phyloP scores from a whole-genome alignment of 2,888 invertebrate genomes.

The Siphonodentalium dalli region DNA sequence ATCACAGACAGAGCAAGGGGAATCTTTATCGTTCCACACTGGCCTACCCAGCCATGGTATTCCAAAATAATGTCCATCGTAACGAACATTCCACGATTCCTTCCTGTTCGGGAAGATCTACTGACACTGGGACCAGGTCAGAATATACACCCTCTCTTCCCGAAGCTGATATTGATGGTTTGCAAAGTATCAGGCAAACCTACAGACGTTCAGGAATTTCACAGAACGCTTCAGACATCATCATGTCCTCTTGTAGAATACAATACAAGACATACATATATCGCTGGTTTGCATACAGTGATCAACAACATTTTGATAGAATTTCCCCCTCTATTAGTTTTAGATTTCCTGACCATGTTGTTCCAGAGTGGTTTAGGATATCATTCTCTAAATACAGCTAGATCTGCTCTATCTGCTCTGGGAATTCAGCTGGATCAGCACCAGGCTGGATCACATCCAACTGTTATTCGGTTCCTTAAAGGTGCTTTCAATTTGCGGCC shows the following conservation, averaged over 20 bases:
- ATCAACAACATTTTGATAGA: no score
- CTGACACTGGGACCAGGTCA: conserved; percentile 2
- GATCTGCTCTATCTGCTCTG: no score
- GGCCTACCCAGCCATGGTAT: conserved; percentile 15
- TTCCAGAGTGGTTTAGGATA: no score
- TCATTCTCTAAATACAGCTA: no score
- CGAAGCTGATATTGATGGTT: conserved; percentile 5
- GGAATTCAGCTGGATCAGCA: no score
- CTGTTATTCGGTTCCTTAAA: no score
- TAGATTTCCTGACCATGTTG: no score
- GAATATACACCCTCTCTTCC: background rate
- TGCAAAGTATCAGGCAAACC: conserved; percentile 8
- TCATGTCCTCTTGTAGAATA: conserved; percentile 22
- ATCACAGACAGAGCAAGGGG: background rate
- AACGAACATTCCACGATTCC: conserved; percentile 3
- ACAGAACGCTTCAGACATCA: conserved; percentile 7
- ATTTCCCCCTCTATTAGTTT: no score
- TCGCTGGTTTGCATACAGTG: no score
- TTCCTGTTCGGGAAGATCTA: conserved; percentile 7
- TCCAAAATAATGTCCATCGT: conserved; percentile 1
- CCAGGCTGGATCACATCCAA: no score
- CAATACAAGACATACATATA: no score
- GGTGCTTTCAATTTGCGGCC: no score
- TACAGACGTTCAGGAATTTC: conserved; percentile 10
- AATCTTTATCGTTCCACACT: conserved; percentile 1